Base-by-base conservation (phyloP, 2,113 vertebrate species). In the Scopus umbretta region DNA sequence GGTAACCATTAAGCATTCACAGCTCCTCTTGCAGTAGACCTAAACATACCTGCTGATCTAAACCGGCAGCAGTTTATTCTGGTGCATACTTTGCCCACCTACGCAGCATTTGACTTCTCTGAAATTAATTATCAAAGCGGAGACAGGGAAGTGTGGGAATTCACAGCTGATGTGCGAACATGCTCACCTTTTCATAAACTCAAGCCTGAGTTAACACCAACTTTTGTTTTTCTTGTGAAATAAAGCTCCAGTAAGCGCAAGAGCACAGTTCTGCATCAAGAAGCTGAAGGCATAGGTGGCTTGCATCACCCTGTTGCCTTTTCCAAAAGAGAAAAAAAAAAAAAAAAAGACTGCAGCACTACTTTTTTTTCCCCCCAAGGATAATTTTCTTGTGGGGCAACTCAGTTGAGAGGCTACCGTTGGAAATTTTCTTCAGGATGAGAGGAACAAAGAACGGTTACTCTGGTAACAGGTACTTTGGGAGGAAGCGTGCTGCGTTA, bases 391-490 rank as follows among this genome's bases (percentile, higher is more conserved):
- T 4, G 8, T 5, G 11, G 23, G 23, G 19, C 70, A 38, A 10
- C 25, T 21, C 32, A 11, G 18, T 4, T 5, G 32, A 15, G 40
- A 26, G 22, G 8, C 30, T 17, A 8, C 3, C 0, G 3, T 3
- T 13, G 11, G 38, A 20, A 5, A 1, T 27, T 8, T 26, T 40
- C 16, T 13, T 50, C 21, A 6, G 36, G 21, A 6, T 9, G 15
- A 30, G 50, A 9, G 50, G 49, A 14, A 22, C 7, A 9, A 29
- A 9, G 61, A 15, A 3, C 0, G 23, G 36, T 7, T 5, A 5
- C 42, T 34, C n/a, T 2, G n/a, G 1, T 11, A 5, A 0, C 0
- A 5, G 38, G 22, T 2, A 5, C 49, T 16, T 0, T 0, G 45
- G 13, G 47, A 5, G 8, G 62, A 29, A 26, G 67, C 2, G 32